phyloP scores from a whole-genome alignment of 2,888 invertebrate genomes.

The Eupithecia dodoneata region DNA sequence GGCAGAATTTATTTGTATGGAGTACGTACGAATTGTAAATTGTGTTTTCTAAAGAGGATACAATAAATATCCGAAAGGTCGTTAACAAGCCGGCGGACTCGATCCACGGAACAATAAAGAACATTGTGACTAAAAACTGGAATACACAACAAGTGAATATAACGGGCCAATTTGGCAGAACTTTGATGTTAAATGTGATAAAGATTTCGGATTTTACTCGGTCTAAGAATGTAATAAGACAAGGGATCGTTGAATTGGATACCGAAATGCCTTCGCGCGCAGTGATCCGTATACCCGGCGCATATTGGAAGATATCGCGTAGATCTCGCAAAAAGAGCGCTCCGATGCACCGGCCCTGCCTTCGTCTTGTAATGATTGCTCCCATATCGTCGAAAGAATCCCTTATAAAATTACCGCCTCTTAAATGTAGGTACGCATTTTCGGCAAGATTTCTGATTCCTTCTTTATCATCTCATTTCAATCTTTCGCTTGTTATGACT shows the following conservation, averaged over 20 bases:
- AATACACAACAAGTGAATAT: constrained; percentile 65
- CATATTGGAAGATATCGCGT: constrained; percentile 75
- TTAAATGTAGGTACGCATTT: constrained; percentile 77
- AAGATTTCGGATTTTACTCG: constrained; percentile 43
- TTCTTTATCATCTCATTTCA: constrained; percentile 78
- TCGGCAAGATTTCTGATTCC: constrained; percentile 81
- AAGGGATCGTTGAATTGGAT: constrained; percentile 56
- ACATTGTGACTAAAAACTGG: constrained; percentile 71
- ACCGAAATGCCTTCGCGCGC: constrained; percentile 59
- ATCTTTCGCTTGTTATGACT: constrained; percentile 80
- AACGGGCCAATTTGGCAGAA: constrained; percentile 63
- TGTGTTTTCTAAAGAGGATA: constrained; percentile 81
- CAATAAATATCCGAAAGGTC: constrained; percentile 81
- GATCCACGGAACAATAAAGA: constrained; percentile 79
- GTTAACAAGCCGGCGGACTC: constrained; percentile 77
- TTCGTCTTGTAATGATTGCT: constrained; percentile 74
- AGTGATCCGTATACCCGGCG: constrained; percentile 65
- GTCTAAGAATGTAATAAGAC: constrained; percentile 52
- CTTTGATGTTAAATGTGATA: constrained; percentile 50
- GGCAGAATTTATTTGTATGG: constrained; percentile 39
- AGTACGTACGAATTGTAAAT: constrained; percentile 70
- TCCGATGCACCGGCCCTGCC: constrained; percentile 61
- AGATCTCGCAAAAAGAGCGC: constrained; percentile 73
- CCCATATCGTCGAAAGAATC: constrained; percentile 78
- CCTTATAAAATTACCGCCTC: constrained; percentile 80